Percentiles rank a stretch among this genome's conserved stretches.
Evolutionary conservation across 2,113 vertebrate species (phyloP).

Genomic region (Sinocyclocheilus maitianheensis): DNA sequence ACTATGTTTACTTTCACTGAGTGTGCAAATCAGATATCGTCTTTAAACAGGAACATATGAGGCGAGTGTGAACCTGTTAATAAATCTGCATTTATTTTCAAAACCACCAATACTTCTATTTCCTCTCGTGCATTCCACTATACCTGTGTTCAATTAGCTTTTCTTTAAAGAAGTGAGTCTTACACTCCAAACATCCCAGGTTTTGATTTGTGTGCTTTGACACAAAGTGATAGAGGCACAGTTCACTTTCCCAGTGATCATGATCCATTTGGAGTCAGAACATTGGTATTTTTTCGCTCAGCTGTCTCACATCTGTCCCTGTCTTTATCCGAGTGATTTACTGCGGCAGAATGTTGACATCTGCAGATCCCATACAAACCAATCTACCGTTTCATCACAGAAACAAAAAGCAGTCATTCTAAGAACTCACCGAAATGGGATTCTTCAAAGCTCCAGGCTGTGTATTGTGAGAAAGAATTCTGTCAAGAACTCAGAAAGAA

Average conservation of each 20-base stretch:
- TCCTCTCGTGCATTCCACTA: neutral
- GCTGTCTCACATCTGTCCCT: slow-evolving; percentile 4
- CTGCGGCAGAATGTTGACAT: neutral
- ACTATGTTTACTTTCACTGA: neutral
- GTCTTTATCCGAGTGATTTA: slow-evolving; percentile 7
- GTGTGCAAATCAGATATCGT: neutral
- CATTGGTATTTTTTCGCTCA: neutral
- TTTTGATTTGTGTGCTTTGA: slow-evolving; percentile 12
- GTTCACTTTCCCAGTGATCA: neutral
- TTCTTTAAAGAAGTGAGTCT: neutral
- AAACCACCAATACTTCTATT: neutral
- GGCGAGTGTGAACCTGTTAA: neutral
- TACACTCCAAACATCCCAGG: neutral
- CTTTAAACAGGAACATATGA: neutral
- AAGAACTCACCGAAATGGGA: neutral
- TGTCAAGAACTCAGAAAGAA: neutral
- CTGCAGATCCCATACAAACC: neutral
- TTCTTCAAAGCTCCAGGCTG: slow-evolving; percentile 10
- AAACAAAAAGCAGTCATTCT: neutral
- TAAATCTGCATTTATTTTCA: neutral
- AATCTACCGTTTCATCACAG: slow-evolving; percentile 24
- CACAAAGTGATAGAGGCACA: slow-evolving; percentile 12
- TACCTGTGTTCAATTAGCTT: neutral
- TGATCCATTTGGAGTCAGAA: neutral
- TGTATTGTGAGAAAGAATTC: neutral